phyloP scores from a whole-genome alignment of 23 tunicate species.

The Diplosoma virens region DNA sequence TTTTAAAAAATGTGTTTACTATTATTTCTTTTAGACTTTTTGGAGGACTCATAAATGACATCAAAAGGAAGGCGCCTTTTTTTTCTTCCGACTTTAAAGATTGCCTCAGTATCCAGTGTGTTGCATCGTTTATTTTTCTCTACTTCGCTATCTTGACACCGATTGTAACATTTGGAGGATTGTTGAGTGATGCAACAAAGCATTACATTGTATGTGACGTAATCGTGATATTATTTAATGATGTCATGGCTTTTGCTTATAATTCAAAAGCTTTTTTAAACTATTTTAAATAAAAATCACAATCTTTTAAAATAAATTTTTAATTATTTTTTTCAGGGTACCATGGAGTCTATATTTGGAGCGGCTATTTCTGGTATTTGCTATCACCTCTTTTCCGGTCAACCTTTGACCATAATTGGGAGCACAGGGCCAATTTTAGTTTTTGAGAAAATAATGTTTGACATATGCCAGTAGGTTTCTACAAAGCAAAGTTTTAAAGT shows the following conservation, averaged over 20 bases:
- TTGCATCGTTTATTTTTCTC: conserved; percentile 89
- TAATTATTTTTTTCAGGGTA: conserved; percentile 65
- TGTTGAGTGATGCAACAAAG: conserved; percentile 92
- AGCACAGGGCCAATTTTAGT: conserved; percentile 97
- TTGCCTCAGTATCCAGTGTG: conserved; percentile 76
- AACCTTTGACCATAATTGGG: conserved; percentile 97
- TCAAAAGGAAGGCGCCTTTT: conserved; percentile 90
- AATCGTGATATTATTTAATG: neutral
- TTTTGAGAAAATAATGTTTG: conserved; percentile 95
- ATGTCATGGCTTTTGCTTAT: neutral
- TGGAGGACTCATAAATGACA: conserved; percentile 88
- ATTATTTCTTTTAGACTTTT: conserved; percentile 54
- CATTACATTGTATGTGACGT: conserved; percentile 67
- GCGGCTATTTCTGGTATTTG: conserved; percentile 81
- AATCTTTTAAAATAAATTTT: no score
- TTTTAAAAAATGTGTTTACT: no score
- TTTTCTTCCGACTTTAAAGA: conserved; percentile 81
- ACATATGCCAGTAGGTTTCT: conserved; percentile 68
- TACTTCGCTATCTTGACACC: conserved; percentile 97
- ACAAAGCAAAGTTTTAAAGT: neutral
- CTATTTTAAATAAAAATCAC: no score
- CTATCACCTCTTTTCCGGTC: conserved; percentile 86
- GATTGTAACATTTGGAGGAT: conserved; percentile 94
- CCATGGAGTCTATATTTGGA: conserved; percentile 96
- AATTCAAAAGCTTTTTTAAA: no score